Base-by-base conservation (phyloP, 2,113 vertebrate species). In the Spermophilus dauricus region DNA sequence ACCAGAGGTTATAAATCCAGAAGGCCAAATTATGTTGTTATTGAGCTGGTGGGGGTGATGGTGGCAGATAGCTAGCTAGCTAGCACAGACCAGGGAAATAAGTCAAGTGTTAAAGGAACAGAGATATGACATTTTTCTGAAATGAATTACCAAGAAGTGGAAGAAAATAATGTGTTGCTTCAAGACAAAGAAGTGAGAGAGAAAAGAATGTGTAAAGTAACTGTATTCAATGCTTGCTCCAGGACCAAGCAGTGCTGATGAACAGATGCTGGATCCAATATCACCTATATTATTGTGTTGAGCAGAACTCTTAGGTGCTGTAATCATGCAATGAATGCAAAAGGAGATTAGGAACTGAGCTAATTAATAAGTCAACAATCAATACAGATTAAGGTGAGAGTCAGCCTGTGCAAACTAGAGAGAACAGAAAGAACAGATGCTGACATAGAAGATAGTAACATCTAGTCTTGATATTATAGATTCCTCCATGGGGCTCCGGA, bases 301-400 rank as follows among this genome's bases (percentile, higher is more conserved):
- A 87, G 37, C 63, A 70, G 16, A 89, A 28, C 48, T 90, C 28
- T 95, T 90, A 89, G 61, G 24, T 67, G 22, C n/a, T 95, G 75
- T 90, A 69, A 96, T 91, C 82, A 75, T n/a, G 12, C 28, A 48
- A 30, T 91, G 53, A 86, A 89, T 88, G 14, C 17, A 89, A 67
- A 96, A 70, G 53, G 63, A 95, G 53, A 53, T 32, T 96, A 42
- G 39, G 37, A 95, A 86, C 22, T 86, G 24, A 92, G 61, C 78
- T 92, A 96, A 97, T 95, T 97, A 94, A 73, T 91, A 88, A 93
- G 85, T 89, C 67, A 95, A 89, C 95, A 78, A 97, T 75, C 81
- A 94, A 75, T 77, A 91, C 45, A 82, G 86, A 88, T 87, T 75
- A 96, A 94, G n/a, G 39, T 92, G 65, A 87, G 39, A 94, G 24